phyloP scores from a whole-genome alignment of 2,797 vertebrate species.

The Meriones psammophilus region DNA sequence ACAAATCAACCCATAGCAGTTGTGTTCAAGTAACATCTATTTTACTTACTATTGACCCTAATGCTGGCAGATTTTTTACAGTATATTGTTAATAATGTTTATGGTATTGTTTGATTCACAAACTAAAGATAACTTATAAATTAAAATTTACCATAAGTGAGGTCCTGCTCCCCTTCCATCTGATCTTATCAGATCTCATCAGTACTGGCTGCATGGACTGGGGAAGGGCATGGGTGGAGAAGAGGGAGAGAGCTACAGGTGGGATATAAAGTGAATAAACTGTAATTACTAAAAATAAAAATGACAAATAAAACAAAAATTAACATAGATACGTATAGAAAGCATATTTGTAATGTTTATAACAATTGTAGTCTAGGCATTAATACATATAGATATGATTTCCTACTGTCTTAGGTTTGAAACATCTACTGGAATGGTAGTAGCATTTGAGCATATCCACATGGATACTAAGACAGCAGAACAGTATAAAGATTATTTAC shows the following conservation, averaged over 20 bases:
- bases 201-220: no score
- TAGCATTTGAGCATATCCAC: not conserved
- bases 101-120: not conserved
- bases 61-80: not conserved
- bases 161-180: no score
- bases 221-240: no score
- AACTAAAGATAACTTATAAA: not conserved
- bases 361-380: not conserved
- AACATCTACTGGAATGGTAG: not conserved
- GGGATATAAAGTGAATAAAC: no score
- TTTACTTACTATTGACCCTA: not conserved
- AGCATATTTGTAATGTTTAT: not conserved
- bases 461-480: not conserved
- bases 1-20: not conserved
- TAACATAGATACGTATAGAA: not conserved
- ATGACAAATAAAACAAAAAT: no score
- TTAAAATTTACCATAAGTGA: not conserved
- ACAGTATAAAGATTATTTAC: not conserved
- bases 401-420: not conserved
- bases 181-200: no score
- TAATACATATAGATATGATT: not conserved
- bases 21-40: not conserved
- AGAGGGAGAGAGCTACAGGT: no score
- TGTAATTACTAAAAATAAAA: no score
- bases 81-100: not conserved